phyloP scores from a whole-genome alignment of 92 coral and sea anemone genomes.

The Hydrozoanthus gracilis region DNA sequence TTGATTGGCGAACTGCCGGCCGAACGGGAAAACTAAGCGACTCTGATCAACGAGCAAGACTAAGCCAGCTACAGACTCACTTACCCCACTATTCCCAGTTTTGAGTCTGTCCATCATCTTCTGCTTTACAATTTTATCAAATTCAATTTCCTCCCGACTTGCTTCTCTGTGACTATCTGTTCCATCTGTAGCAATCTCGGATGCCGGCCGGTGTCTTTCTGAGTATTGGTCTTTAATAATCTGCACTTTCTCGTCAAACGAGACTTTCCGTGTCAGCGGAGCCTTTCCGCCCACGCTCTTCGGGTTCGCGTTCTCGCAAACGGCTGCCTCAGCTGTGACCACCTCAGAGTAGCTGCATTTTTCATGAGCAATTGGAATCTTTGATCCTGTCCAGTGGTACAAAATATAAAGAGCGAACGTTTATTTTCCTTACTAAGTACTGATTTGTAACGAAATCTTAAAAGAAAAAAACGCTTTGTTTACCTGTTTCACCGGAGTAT shows the following conservation, averaged over 20 bases:
- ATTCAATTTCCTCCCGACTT: slow-evolving; percentile 58
- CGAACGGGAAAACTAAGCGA: too few relatives aligned
- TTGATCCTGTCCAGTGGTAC: slow-evolving; percentile 49
- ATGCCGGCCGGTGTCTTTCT: slow-evolving; percentile 18
- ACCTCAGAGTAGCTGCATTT: slow-evolving; percentile 55
- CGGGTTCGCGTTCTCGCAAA: neutral
- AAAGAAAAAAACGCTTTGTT: neutral
- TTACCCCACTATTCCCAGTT: slow-evolving; percentile 40
- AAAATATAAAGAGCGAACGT: neutral
- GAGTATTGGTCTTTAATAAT: slow-evolving; percentile 46
- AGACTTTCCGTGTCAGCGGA: slow-evolving; percentile 61
- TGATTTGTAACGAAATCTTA: neutral
- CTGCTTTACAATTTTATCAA: slow-evolving; percentile 61
- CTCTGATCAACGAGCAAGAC: too few relatives aligned
- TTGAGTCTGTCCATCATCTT: slow-evolving; percentile 47
- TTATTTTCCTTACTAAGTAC: neutral
- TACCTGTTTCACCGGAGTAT: slow-evolving; percentile 69
- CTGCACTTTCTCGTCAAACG: slow-evolving; percentile 74
- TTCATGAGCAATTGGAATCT: slow-evolving; percentile 51
- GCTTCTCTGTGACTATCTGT: slow-evolving; percentile 54
- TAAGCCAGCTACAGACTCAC: neutral
- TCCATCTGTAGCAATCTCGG: neutral
- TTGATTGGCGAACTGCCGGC: too few relatives aligned
- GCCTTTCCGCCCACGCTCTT: slow-evolving; percentile 28
- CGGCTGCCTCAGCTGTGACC: slow-evolving; percentile 27